These are phyloP conservation scores for Pyrocephalus nanus DNA, from an alignment of 2,797 vertebrate species.

Conservation along the genomic window DNA sequence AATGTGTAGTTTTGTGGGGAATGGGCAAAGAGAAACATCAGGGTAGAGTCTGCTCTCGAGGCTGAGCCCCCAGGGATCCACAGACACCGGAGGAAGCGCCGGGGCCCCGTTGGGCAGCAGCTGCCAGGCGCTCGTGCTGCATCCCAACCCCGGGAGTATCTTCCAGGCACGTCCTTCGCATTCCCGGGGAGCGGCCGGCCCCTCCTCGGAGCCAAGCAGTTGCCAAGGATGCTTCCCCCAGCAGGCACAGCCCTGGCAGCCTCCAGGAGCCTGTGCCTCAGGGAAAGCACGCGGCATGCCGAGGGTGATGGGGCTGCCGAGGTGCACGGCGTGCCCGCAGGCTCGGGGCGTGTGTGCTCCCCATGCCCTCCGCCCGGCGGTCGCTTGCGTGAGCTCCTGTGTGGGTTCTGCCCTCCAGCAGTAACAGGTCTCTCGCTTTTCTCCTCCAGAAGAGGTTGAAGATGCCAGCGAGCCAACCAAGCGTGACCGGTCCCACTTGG, in stretches of 20 bases:
- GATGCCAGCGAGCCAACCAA: constrained; percentile 73
- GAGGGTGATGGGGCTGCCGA: background rate
- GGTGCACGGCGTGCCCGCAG: fast-evolving
- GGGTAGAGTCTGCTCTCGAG: background rate
- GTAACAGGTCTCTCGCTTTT: constrained; percentile 50
- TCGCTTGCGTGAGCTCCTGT: background rate
- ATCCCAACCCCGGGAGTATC: background rate
- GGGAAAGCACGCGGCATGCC: fast-evolving
- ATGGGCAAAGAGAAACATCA: background rate
- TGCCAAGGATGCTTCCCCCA: background rate
- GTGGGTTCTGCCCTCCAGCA: background rate
- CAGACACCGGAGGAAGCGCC: background rate
- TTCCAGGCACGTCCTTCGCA: constrained; percentile 13
- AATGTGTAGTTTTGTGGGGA: fast-evolving
- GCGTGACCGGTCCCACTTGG: constrained; percentile 93
- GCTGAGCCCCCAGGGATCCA: fast-evolving
- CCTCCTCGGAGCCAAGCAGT: background rate
- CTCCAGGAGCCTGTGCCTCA: background rate
- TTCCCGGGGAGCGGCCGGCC: background rate
- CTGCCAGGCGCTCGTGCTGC: fast-evolving
- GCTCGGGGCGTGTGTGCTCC: background rate
- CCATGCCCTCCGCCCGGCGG: background rate
- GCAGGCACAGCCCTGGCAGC: background rate
- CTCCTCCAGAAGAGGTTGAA: constrained; percentile 81
- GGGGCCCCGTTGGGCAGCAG: background rate